These are phyloP conservation scores for Apantesis nais DNA, from an alignment of 2,888 invertebrate species.

Conservation along the genomic window DNA sequence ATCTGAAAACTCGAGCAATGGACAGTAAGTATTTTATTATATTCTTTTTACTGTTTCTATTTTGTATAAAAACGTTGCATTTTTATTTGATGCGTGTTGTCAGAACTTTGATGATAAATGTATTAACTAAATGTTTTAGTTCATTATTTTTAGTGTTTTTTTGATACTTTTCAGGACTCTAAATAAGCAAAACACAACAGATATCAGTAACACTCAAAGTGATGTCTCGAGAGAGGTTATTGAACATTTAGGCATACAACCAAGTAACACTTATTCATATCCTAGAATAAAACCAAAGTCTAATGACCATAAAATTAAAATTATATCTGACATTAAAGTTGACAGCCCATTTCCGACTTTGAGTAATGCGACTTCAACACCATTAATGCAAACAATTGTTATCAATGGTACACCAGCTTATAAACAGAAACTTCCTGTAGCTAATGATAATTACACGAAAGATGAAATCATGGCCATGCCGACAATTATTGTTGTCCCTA, in stretches of 20 bases:
- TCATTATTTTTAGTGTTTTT: neutral
- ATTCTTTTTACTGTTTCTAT: neutral
- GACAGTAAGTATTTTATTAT: slow-evolving; percentile 59
- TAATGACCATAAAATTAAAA: slow-evolving; percentile 69
- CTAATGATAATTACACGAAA: slow-evolving; percentile 61
- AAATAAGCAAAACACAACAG: slow-evolving; percentile 47
- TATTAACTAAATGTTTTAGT: neutral
- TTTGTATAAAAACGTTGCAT: neutral
- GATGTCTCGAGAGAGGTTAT: slow-evolving; percentile 36
- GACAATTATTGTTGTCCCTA: slow-evolving; percentile 76
- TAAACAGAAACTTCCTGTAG: slow-evolving; percentile 51
- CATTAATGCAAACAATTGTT: slow-evolving; percentile 70
- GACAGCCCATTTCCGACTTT: slow-evolving; percentile 55
- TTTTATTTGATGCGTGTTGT: too few species aligned
- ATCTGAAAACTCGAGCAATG: slow-evolving; percentile 56
- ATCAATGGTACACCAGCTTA: slow-evolving; percentile 77
- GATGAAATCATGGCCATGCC: slow-evolving; percentile 85
- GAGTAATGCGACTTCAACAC: slow-evolving; percentile 67
- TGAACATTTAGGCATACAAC: slow-evolving; percentile 39
- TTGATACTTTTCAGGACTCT: slow-evolving; percentile 51
- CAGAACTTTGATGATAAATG: neutral
- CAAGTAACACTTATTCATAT: slow-evolving; percentile 37
- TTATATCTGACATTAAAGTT: slow-evolving; percentile 76
- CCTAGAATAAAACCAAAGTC: slow-evolving; percentile 51
- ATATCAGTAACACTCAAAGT: slow-evolving; percentile 26